These are phyloP conservation scores for Mandrillus leucophaeus DNA, from an alignment of 2,113 vertebrate species.

Conservation along the genomic window DNA sequence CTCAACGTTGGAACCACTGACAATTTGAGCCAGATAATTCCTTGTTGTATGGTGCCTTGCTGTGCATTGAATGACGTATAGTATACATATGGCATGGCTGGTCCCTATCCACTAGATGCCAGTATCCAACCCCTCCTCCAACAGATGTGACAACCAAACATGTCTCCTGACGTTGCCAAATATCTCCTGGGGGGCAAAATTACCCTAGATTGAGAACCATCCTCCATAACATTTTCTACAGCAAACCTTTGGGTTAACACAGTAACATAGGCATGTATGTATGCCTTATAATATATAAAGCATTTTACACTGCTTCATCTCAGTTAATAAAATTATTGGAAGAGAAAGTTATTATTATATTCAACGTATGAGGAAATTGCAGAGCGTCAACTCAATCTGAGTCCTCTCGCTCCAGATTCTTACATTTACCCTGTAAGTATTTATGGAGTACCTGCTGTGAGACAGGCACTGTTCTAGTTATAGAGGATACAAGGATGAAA, in stretches of 20 bases:
- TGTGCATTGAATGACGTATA: no score
- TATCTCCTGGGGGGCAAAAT: not conserved
- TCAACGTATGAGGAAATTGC: not conserved
- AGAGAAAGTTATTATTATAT: not conserved
- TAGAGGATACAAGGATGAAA: not conserved
- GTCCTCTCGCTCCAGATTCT: not conserved
- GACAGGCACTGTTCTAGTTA: not conserved
- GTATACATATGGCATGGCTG: not conserved
- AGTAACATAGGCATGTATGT: not conserved
- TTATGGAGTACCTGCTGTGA: not conserved
- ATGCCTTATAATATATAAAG: not conserved
- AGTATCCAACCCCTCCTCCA: not conserved
- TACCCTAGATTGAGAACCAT: not conserved
- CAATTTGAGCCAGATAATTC: not conserved
- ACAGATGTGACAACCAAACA: not conserved
- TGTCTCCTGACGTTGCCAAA: not conserved
- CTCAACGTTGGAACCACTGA: not conserved
- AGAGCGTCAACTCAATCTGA: not conserved
- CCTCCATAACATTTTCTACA: not conserved
- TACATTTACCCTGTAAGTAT: not conserved
- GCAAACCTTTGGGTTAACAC: not conserved
- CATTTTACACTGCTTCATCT: not conserved
- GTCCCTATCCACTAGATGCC: fast-evolving
- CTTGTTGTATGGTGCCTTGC: not conserved
- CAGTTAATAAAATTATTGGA: not conserved